Base-by-base conservation (phyloP, 30 jellyfish, hydroid and myxozoan species). In the Aurelia coerulea region DNA sequence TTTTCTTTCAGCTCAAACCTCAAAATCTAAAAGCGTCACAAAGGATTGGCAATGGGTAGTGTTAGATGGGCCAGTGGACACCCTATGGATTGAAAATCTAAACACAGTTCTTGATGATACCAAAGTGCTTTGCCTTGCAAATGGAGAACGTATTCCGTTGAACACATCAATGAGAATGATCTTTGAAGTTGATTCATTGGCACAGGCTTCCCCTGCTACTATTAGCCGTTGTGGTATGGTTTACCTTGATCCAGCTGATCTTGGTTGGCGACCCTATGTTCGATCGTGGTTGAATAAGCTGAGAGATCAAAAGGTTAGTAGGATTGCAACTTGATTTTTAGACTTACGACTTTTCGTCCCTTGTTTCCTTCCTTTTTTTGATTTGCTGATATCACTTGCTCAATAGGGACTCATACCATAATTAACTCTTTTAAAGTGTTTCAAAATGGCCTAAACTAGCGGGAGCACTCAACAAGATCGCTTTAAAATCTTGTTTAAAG, bases 141-240 rank as follows among this genome's bases (percentile, higher is more conserved):
- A 87, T 81, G 98, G 98, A 8, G 98, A 92, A 74, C 84, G 96
- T 49, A 92, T 92, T 41, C 78, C 96, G 15, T 29, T 92, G 96
- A 79, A 49, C 2, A 85, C 97, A 6, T 67, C 91, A 17, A 86
- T 86, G 90, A 62, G 95, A 73, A 87, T 92, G 88, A 81, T 92
- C 13, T 92, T 92, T 69, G 98, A 92, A 68, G 98, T 92, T 0
- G 98, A 92, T 68, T 33, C 84, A 23, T 83, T 92, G 23, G 74
- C 88, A n/a, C 95, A 87, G 50, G 98, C 97, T 35, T 92, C 98
- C 10, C 98, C 98, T 59, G 98, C 98, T 41, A 92, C 98, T 14
- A 87, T 92, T 71, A 92, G 98, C 66, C 91, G 98, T 29, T 92
- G 98, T 81, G 98, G 98, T 50, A 87, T 92, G 97, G 92, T 92